Evolutionary conservation across 2,888 invertebrate genomes (phyloP).

Genomic region (Zhengitettix transpicula): DNA sequence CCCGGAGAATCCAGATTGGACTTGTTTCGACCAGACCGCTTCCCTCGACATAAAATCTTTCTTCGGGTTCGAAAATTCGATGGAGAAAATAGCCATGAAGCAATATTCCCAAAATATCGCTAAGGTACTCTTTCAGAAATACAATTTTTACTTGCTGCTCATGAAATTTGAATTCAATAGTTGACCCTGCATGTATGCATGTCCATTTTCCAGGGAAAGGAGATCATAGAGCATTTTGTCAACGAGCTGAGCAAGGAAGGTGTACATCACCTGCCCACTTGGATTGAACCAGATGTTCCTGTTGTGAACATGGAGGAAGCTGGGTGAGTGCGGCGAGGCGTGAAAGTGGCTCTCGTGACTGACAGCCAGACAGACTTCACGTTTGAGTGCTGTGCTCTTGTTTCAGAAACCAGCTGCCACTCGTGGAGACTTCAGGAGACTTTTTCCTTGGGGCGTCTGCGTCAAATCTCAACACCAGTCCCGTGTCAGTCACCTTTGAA

Average conservation of each 20-base stretch:
- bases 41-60: conserved; percentile 85
- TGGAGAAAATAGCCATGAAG: conserved; percentile 91
- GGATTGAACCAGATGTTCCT: conserved; percentile 28
- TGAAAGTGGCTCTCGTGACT: background rate
- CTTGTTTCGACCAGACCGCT: conserved; percentile 89
- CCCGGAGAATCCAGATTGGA: conserved; percentile 87
- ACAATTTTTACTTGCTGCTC: background rate
- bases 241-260: conserved; percentile 60
- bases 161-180: background rate
- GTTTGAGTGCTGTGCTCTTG: background rate
- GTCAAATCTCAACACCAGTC: conserved; percentile 10
- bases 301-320: conserved; percentile 6
- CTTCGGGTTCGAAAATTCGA: conserved; percentile 84
- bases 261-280: conserved; percentile 44
- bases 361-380: too few relatives aligned
- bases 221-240: conserved; percentile 83
- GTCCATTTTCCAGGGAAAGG: conserved; percentile 53
- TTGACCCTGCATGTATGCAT: too few relatives aligned
- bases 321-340: background rate
- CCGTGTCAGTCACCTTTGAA: background rate
- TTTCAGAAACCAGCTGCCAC: background rate
- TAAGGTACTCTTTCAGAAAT: conserved; percentile 28
- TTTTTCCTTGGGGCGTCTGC: conserved; percentile 27
- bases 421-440: conserved; percentile 14
- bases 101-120: conserved; percentile 80